phyloP scores from a whole-genome alignment of 2,797 vertebrate species.

The Tolypeutes matacus region DNA sequence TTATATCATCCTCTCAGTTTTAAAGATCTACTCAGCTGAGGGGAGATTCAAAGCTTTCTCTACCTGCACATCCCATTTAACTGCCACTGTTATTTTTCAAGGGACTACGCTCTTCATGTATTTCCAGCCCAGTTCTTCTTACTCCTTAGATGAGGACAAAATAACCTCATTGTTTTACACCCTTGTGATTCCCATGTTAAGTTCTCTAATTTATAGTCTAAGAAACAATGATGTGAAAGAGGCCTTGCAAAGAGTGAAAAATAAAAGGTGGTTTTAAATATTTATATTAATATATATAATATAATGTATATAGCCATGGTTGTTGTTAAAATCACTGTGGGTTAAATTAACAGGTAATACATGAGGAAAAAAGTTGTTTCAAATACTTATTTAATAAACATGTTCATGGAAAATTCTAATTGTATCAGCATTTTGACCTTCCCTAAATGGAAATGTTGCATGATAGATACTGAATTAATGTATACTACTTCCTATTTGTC shows the following conservation, averaged over 20 bases:
- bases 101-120: slow-evolving; percentile 69
- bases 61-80: slow-evolving; percentile 55
- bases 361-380: too few relatives aligned
- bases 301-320: too few relatives aligned
- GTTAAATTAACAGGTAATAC: neutral
- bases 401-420: neutral
- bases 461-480: too few relatives aligned
- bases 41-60: slow-evolving; percentile 42
- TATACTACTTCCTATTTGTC: too few relatives aligned
- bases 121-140: slow-evolving; percentile 10
- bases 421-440: neutral
- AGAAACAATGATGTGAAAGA: neutral
- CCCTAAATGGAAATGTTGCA: neutral
- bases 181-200: too few relatives aligned
- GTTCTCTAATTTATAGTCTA: too few relatives aligned
- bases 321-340: neutral
- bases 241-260: neutral
- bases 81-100: slow-evolving; percentile 36
- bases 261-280: too few relatives aligned
- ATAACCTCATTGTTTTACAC: slow-evolving; percentile 55
- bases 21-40: slow-evolving; percentile 36
- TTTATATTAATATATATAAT: neutral
- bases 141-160: slow-evolving; percentile 72
- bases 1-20: too few relatives aligned
- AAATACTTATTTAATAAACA: neutral